Percentiles rank a stretch among this genome's conserved stretches.
Evolutionary conservation across 2,113 vertebrate genomes (phyloP).

Genomic region (Oophaga pumilio): DNA sequence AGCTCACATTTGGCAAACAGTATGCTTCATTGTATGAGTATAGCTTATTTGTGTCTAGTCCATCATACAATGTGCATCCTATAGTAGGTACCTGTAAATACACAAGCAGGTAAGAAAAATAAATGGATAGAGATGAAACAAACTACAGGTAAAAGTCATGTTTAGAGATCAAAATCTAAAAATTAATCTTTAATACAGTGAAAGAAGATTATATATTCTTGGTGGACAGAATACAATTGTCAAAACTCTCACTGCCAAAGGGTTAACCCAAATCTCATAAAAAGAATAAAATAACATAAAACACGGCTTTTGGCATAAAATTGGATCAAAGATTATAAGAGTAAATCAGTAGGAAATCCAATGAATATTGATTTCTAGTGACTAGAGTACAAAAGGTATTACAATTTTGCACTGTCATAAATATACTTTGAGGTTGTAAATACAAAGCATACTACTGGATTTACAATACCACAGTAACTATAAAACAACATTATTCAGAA

Average conservation of each 20-base stretch:
- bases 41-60: not conserved
- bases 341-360: constrained; percentile 58
- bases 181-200: not conserved
- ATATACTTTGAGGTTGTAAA: constrained; percentile 59
- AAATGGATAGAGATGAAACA: not conserved
- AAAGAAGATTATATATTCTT: constrained; percentile 1
- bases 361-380: constrained; percentile 59
- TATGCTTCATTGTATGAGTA: not conserved
- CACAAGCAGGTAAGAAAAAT: not conserved
- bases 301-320: constrained; percentile 55
- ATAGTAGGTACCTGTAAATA: not conserved
- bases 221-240: constrained; percentile 7
- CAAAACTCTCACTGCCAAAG: constrained; percentile 15
- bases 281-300: constrained; percentile 47
- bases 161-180: not conserved
- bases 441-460: constrained; percentile 55
- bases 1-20: not conserved
- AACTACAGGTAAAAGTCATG: not conserved
- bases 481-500: constrained; percentile 59
- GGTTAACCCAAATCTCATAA: constrained; percentile 50
- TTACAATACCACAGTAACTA: constrained; percentile 59
- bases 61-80: not conserved
- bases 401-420: constrained; percentile 58
- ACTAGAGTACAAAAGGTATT: constrained; percentile 58
- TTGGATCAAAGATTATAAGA: constrained; percentile 57